Conservation (phyloP, 2,888 invertebrate genomes). For the Platycnemis pennipes region DNA sequence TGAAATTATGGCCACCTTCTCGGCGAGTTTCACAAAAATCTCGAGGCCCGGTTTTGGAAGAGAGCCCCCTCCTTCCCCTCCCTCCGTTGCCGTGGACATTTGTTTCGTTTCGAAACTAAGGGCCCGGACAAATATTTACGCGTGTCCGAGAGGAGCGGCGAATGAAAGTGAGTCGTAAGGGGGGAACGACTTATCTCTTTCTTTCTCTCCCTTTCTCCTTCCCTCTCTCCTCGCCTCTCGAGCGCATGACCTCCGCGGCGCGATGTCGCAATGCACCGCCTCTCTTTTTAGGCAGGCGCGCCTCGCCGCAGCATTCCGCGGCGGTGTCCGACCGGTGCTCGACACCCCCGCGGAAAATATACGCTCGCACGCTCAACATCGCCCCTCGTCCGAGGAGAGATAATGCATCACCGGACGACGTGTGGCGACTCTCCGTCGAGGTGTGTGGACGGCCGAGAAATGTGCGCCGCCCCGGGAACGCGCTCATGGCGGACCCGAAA, state of each 20-base stretch:
- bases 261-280: background rate
- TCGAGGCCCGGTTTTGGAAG: too few species aligned
- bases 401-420: background rate
- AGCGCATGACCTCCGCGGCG: background rate
- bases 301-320: too few species aligned
- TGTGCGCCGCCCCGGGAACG: background rate
- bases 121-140: background rate
- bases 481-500: background rate
- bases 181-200: background rate
- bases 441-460: background rate
- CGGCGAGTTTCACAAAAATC: too few species aligned
- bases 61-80: too few species aligned
- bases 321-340: background rate
- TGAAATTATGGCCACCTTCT: too few species aligned
- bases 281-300: background rate
- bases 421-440: too few species aligned
- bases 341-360: too few species aligned
- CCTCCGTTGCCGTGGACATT: background rate
- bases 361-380: background rate
- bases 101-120: background rate
- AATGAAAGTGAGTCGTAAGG: background rate
- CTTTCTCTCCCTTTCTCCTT: background rate
- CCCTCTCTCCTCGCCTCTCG: background rate
- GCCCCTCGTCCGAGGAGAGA: background rate
- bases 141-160: background rate